These are phyloP conservation scores for Hexactinellida sp. DNA, from an alignment of 37 sponge, comb jelly and placozoan genomes.

Conservation along the genomic window DNA sequence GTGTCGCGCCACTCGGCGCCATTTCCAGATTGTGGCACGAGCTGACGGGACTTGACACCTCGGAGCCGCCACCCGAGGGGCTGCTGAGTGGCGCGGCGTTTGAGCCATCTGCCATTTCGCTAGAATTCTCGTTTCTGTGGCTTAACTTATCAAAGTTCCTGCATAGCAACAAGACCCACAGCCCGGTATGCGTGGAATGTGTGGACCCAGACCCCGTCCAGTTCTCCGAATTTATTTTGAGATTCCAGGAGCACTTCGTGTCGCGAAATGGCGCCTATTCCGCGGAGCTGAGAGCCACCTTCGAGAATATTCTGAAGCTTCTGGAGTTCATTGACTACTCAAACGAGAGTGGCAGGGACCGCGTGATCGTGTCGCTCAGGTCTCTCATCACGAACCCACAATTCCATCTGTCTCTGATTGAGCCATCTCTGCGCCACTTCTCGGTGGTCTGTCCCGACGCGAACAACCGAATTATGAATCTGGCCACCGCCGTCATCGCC, in stretches of 20 bases:
- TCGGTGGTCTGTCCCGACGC: not conserved
- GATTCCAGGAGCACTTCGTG: not conserved
- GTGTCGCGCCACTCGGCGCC: not conserved
- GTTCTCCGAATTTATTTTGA: not conserved
- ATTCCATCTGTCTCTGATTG: constrained; percentile 11
- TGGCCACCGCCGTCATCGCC: not conserved
- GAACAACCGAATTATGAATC: not conserved
- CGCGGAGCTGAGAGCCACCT: not conserved
- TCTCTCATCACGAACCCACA: not conserved
- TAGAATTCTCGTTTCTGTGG: not conserved
- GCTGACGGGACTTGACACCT: not conserved
- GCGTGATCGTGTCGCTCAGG: not conserved
- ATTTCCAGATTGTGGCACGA: not conserved
- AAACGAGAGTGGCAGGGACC: not conserved
- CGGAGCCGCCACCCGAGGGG: not conserved
- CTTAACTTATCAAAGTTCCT: not conserved
- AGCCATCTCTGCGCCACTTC: constrained; percentile 9
- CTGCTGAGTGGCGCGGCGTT: not conserved
- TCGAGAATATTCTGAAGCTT: not conserved
- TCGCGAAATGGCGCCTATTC: constrained; percentile 1
- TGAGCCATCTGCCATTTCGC: not conserved
- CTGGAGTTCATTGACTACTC: not conserved
- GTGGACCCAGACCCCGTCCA: not conserved
- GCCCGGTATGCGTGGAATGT: constrained; percentile 8
- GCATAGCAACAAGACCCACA: not conserved